These are phyloP conservation scores for Apolygus lucorum DNA, from an alignment of 1,140 invertebrate species.

Conservation along the genomic window DNA sequence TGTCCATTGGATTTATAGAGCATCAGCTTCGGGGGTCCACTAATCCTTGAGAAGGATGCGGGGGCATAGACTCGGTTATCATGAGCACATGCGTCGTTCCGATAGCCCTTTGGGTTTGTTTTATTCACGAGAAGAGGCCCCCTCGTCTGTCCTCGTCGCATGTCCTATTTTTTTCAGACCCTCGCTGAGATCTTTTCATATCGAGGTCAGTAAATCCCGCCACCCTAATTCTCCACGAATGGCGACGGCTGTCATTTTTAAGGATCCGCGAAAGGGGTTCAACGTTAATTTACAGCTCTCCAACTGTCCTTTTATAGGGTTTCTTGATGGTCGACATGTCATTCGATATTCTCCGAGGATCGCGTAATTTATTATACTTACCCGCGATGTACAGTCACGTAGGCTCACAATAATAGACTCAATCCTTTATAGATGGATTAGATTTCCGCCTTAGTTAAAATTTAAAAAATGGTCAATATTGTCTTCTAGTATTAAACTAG, in stretches of 20 bases:
- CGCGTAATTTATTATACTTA: too few relatives aligned
- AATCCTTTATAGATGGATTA: too few relatives aligned
- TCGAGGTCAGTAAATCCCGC: not conserved
- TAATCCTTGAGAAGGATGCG: not conserved
- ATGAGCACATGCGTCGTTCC: not conserved
- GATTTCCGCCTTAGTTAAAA: too few relatives aligned
- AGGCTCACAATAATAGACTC: too few relatives aligned
- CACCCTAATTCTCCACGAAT: not conserved
- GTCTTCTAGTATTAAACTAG: too few relatives aligned
- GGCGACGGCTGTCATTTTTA: not conserved
- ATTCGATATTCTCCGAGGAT: too few relatives aligned
- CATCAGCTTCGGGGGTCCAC: not conserved
- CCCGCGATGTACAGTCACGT: too few relatives aligned
- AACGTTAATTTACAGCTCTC: not conserved
- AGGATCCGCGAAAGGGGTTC: not conserved
- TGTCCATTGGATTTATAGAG: constrained; percentile 2
- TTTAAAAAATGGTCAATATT: too few relatives aligned
- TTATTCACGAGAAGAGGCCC: not conserved
- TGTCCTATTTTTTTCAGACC: not conserved
- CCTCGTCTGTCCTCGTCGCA: not conserved
- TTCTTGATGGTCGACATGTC: too few relatives aligned
- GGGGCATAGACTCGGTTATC: not conserved
- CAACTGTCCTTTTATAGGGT: not conserved
- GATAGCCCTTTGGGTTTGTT: constrained; percentile 7
- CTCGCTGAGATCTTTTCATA: not conserved